Percentiles rank a stretch among this genome's conserved stretches.
These are phyloP conservation scores for Eupithecia tripunctaria DNA, from an alignment of 2,888 invertebrate genomes.

Conservation along the genomic window DNA sequence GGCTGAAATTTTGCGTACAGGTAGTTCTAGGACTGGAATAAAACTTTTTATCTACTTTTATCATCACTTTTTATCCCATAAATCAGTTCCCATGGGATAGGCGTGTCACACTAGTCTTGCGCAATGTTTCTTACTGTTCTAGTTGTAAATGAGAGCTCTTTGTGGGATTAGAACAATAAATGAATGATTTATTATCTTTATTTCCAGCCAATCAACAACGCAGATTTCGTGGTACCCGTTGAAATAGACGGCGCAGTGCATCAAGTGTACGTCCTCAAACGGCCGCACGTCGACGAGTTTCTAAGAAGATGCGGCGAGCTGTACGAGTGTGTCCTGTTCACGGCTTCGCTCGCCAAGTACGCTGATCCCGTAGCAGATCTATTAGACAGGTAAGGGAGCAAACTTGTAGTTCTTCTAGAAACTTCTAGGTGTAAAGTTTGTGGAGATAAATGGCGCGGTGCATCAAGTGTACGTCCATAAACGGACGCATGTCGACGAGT, in stretches of 20 bases:
- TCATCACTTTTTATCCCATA: too few species aligned
- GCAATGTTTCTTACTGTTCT: too few species aligned
- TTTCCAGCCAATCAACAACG: constrained; percentile 98
- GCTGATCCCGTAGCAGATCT: constrained; percentile 99
- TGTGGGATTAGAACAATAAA: too few species aligned
- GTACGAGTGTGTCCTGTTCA: constrained; percentile 99
- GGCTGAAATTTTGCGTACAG: too few species aligned
- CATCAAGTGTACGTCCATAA: constrained; percentile 99
- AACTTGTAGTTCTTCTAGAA: not conserved
- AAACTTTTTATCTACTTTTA: too few species aligned
- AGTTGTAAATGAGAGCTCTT: too few species aligned
- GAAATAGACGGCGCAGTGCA: constrained; percentile 99
- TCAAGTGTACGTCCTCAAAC: constrained; percentile 99
- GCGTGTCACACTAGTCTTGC: too few species aligned
- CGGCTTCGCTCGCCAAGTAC: constrained; percentile 99
- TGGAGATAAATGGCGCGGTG: constrained; percentile 99
- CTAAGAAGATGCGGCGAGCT: constrained; percentile 98
- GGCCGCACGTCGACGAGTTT: constrained; percentile 99
- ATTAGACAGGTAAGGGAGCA: constrained; percentile 88
- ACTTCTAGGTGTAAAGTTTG: constrained; percentile 75
- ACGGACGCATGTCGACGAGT: constrained; percentile 99
- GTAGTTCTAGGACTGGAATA: too few species aligned
- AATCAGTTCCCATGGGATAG: too few species aligned
- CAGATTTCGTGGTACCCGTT: constrained; percentile 99
- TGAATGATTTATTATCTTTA: not conserved